Percentiles rank a stretch among this genome's conserved stretches.
phyloP scores from a whole-genome alignment of 2,888 invertebrate genomes.

The Nemoura dubitans region DNA sequence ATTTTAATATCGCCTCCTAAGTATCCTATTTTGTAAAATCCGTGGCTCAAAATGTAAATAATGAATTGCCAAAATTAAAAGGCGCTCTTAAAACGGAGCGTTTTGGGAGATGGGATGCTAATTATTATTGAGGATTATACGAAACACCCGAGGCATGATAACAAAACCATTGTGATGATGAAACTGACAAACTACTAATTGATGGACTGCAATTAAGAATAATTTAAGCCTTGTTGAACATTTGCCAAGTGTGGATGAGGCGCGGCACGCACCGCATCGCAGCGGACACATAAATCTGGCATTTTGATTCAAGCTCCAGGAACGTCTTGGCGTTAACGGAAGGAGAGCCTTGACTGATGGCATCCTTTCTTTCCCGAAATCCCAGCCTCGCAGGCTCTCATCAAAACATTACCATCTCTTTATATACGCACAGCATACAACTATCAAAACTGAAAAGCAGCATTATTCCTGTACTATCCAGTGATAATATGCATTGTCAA shows the following conservation, averaged over 20 bases:
- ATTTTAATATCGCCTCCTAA: not conserved
- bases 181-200: conserved; percentile 18
- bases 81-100: not conserved
- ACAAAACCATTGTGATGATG: not conserved
- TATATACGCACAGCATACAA: not conserved
- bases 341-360: not conserved
- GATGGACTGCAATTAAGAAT: conserved; percentile 13
- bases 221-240: conserved; percentile 22
- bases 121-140: not conserved
- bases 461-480: not conserved
- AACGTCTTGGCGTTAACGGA: not conserved
- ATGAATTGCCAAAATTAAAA: not conserved
- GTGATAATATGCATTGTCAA: conserved; percentile 33
- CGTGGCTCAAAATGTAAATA: conserved; percentile 13
- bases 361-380: not conserved
- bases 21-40: not conserved
- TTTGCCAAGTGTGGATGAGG: not conserved
- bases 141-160: not conserved
- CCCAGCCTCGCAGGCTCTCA: not conserved
- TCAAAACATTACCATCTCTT: not conserved
- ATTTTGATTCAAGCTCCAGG: not conserved
- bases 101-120: not conserved
- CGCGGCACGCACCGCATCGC: not conserved
- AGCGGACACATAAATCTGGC: not conserved
- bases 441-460: not conserved